Evolutionary conservation across 1,140 invertebrate species (phyloP), one percentile per base, ranked within the genome.

Genomic region (Phenacoccus solenopsis): DNA sequence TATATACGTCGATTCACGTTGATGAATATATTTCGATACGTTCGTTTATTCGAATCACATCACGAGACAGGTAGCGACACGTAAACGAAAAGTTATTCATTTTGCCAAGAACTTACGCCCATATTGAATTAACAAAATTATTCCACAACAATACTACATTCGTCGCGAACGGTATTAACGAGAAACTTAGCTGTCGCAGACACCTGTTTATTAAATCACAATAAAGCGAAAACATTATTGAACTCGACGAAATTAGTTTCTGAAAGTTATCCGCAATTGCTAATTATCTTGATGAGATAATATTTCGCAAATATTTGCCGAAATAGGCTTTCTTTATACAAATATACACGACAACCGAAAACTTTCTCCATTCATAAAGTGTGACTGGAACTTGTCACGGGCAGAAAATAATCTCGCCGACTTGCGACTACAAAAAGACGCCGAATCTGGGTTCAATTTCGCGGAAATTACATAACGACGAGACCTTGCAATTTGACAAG

Each of bases 121-220:
- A n/a, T n/a, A n/a, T n/a, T n/a, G 16, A 49, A 49, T n/a, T 2
- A 49, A 49, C 5, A 16, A 49, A 49, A 49, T 49, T 16, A 9
- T 49, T 49, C 16, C 12, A 10, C 38, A 49, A 49, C 38, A 49
- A 49, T 49, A 49, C 16, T 10, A 2, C 20, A 49, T n/a, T 49
- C 38, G 38, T 49, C 38, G n/a, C n/a, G n/a, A 49, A 49, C 38
- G 12, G 13, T 49, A n/a, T 49, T 49, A 64, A 64, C 25, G 59
- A 64, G n/a, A 27, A 27, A 25, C 25, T 27, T 64, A 13, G 10
- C 59, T 64, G 59, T 64, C 20, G 59, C 25, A 24, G 59, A 64
- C 59, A 64, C 59, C 59, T 64, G 59, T 64, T 64, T 64, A 64
- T 64, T 64, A 27, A 64, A 64, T 64, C 25, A 64, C 59, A 64